Base-by-base conservation (phyloP, 1,140 invertebrate species). In the Anadara kagoshimensis region DNA sequence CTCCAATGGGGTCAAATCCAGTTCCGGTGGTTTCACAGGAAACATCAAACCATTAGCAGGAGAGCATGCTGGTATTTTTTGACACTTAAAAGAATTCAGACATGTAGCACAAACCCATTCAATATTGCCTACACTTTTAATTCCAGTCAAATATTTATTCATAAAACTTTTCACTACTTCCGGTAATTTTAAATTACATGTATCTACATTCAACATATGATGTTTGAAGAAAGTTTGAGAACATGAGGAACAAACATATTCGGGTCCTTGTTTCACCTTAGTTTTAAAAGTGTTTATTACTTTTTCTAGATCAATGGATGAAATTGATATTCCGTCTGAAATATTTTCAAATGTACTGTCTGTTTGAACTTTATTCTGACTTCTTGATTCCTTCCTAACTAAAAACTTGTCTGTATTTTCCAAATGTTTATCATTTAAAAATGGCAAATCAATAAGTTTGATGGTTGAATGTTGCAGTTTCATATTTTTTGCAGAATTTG, bases 161-260 rank as follows among this genome's bases (percentile, higher is more conserved):
- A 24, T 54, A 56, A 22, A 36, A 45, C 12, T 20, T 22, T 16
- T n/a, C 24, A 49, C 51, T 10, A 20, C 29, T 54, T 47, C 1
- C 20, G 29, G 5, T 18, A 2, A 14, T 43, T 47, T 59, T 29
- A 26, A 49, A 24, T 1, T 2, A 36, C 58, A 29, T 47, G 36
- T 24, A 1, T 43, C 62, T 26, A 62, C 5, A 26, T 71, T 67
- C 14, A 41, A 20, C 20, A 78, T 64, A 41, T 54, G 63, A 44
- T 74, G 65, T 41, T 45, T 66, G 45, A 75, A 78, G 63, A 73
- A 78, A 47, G 72, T 71, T 66, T 78, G 76, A 56, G 64, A 24
- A 53, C 76, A 78, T 29, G 49, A 74, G 10, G 67, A 45, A 56
- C 76, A 78, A 12, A 66, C 63, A 73, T 66, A 73, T n/a, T 56